Evolutionary conservation across 1,140 invertebrate species (phyloP), one percentile per base, ranked within the genome.

Genomic region (Teleopsis dalmanni): DNA sequence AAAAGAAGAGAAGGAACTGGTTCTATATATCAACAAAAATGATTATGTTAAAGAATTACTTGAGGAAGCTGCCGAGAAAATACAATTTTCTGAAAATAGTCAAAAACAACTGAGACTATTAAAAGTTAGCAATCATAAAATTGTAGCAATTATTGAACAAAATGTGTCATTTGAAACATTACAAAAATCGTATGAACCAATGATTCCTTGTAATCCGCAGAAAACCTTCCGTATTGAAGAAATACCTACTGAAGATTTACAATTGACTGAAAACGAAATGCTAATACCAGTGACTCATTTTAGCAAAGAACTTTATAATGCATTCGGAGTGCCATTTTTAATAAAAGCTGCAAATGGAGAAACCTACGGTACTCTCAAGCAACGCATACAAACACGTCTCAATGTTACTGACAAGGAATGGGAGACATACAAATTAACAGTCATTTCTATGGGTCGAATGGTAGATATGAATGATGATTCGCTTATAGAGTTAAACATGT

Each of bases 281-380:
- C 73, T 98, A n/a, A 83, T 99, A 48, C 90, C 94, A 45, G 93
- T 97, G 60, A 92, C 92, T 51, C 96, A 99, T 76, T 99, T 94
- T 75, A 84, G 95, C 65, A 98, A 98, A 78, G 95, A 99, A 71
- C 80, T 92, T 40, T 95, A 89, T 72, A 87, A 91, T 34, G 95
- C 94, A n/a, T 99, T 98, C 76, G 96, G 96, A 48, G 87, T 94
- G 52, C 96, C 96, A 35, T 99, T 99, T 76, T 81, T 96, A 59
- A 78, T 96, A 42, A 95, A 95, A 76, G 81, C 96, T 38, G 91
- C 91, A 72, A 80, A 91, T 65, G 84, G 84, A 55, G 95, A 98
- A 77, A 81, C 84, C 9, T 94, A 97, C 72, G 76, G 79, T 26
- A 82, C 83, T 56, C 81, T 98, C 40, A 92, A 92, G 75, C 88